Evolutionary conservation across 2,888 invertebrate species (phyloP).

Genomic region (Stictocephala bisonia): DNA sequence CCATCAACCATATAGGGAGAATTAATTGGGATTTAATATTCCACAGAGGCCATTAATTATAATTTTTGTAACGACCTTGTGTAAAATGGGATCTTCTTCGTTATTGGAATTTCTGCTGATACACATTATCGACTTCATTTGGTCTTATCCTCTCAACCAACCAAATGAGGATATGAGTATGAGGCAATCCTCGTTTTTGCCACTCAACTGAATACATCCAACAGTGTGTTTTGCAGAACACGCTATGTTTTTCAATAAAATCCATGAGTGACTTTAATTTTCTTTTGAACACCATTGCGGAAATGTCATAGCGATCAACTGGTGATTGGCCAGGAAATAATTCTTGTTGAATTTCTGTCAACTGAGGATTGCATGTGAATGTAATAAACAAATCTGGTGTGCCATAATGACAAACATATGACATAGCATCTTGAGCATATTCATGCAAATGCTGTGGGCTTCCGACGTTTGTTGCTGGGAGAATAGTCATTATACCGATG

Average conservation of each 20-base stretch:
- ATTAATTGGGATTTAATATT: slow-evolving; percentile 56
- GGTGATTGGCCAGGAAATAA: slow-evolving; percentile 53
- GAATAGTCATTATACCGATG: slow-evolving; percentile 57
- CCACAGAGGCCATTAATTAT: slow-evolving; percentile 63
- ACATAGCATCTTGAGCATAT: slow-evolving; percentile 61
- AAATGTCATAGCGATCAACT: slow-evolving; percentile 58
- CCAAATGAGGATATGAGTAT: slow-evolving; percentile 48
- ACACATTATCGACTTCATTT: slow-evolving; percentile 43
- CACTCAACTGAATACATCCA: slow-evolving; percentile 55
- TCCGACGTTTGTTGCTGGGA: slow-evolving; percentile 60
- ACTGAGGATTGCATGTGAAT: slow-evolving; percentile 60
- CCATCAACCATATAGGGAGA: slow-evolving; percentile 65
- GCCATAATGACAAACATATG: slow-evolving; percentile 60
- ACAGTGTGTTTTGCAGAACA: slow-evolving; percentile 53
- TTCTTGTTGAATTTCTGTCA: slow-evolving; percentile 57
- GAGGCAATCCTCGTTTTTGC: slow-evolving; percentile 46
- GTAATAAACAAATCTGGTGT: slow-evolving; percentile 59
- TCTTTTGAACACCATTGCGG: slow-evolving; percentile 49
- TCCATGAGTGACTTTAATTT: slow-evolving; percentile 49
- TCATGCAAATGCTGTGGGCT: slow-evolving; percentile 61
- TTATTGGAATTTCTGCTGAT: slow-evolving; percentile 59
- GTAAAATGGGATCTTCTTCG: slow-evolving; percentile 54
- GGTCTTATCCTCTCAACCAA: slow-evolving; percentile 43
- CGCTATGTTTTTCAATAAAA: slow-evolving; percentile 44
- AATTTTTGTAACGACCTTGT: slow-evolving; percentile 56